Conservation (phyloP, 2,888 invertebrate genomes). For the Spodoptera exigua region DNA sequence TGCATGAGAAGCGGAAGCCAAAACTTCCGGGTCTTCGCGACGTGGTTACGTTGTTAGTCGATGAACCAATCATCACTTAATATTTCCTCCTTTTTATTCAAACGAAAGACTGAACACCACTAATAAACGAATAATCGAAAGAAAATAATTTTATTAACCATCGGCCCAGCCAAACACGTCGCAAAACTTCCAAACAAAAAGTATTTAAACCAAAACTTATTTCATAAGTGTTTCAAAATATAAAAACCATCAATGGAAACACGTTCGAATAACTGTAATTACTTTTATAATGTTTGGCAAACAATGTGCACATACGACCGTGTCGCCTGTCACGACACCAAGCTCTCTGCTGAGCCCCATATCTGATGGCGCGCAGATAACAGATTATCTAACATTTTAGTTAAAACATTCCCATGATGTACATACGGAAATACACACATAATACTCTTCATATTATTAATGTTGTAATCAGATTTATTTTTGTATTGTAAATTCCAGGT, state of each 20-base stretch:
- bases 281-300: conserved; percentile 57
- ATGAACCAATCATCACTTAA: too few relatives aligned
- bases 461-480: conserved; percentile 32
- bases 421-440: conserved; percentile 45
- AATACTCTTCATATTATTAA: conserved; percentile 29
- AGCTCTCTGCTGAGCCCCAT: conserved; percentile 42
- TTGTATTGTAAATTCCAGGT: not conserved
- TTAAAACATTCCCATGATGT: conserved; percentile 27
- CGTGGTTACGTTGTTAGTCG: too few relatives aligned
- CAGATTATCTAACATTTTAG: conserved; percentile 54
- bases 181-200: too few relatives aligned
- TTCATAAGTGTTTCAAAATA: not conserved
- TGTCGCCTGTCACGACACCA: conserved; percentile 65
- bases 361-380: conserved; percentile 50
- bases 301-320: conserved; percentile 70
- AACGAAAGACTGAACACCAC: too few relatives aligned
- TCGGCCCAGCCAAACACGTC: too few relatives aligned
- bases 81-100: too few relatives aligned
- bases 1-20: too few relatives aligned
- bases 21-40: too few relatives aligned
- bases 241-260: conserved; percentile 68
- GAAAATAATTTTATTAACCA: too few relatives aligned
- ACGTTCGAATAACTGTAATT: conserved; percentile 68
- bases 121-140: too few relatives aligned
- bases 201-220: too few relatives aligned